These are phyloP conservation scores for Spatula versicolor DNA, from an alignment of 2,797 vertebrate species.

Conservation along the genomic window DNA sequence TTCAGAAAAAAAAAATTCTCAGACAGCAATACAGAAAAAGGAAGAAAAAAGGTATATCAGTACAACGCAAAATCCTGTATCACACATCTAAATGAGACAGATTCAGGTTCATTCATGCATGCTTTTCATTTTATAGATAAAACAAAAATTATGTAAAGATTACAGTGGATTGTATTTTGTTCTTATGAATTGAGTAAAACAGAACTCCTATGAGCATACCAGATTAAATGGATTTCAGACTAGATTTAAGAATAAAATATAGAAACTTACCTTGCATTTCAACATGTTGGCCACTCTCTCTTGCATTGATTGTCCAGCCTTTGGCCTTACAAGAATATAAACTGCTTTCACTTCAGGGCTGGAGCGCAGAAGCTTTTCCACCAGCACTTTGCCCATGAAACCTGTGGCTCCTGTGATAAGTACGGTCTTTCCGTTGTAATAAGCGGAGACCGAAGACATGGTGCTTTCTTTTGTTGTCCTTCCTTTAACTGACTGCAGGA, in stretches of 20 bases:
- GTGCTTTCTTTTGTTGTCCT: constrained; percentile 41
- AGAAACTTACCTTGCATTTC: constrained; percentile 86
- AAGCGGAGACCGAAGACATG: constrained; percentile 88
- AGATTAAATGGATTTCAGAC: background rate
- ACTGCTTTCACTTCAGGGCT: constrained; percentile 87
- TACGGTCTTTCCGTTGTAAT: constrained; percentile 88
- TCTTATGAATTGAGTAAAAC: background rate
- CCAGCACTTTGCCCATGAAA: constrained; percentile 94
- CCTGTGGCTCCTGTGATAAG: constrained; percentile 93
- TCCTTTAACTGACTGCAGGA: constrained; percentile 42
- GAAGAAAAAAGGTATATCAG: background rate
- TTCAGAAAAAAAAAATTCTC: background rate
- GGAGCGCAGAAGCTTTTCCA: constrained; percentile 93
- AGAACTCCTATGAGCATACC: background rate
- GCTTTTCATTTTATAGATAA: background rate
- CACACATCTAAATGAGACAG: background rate
- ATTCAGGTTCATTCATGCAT: background rate
- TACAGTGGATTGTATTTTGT: background rate
- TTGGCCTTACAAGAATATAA: constrained; percentile 91
- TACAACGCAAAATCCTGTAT: background rate
- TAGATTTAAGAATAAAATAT: background rate
- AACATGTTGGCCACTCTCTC: constrained; percentile 89
- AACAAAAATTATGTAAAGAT: background rate
- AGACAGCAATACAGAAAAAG: background rate
- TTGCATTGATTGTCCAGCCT: constrained; percentile 89